phyloP scores from a whole-genome alignment of 2,888 invertebrate genomes.

The Cynaeus angustus region DNA sequence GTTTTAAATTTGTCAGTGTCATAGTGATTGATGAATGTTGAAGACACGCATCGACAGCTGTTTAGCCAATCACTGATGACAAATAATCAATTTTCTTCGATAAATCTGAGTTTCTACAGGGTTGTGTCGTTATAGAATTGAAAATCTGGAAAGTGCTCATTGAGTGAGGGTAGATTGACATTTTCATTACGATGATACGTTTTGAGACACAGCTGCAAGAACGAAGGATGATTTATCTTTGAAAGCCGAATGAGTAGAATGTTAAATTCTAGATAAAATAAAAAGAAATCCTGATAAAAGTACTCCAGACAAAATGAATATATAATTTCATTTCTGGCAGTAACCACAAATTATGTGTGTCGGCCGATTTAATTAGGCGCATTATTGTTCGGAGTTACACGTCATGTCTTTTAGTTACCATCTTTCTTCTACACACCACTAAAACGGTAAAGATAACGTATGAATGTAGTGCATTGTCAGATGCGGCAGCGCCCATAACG shows the following conservation, averaged over 20 bases:
- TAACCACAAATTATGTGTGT: no score
- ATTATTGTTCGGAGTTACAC: no score
- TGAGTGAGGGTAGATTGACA: slow-evolving; percentile 3
- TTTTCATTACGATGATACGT: background rate
- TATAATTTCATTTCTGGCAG: no score
- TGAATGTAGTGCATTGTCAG: no score
- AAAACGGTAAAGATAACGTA: no score
- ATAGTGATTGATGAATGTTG: slow-evolving; percentile 36
- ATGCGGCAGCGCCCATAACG: no score
- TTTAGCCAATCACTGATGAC: slow-evolving; percentile 31
- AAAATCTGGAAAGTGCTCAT: background rate
- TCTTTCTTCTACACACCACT: no score
- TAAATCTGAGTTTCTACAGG: slow-evolving; percentile 16
- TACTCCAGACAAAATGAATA: no score
- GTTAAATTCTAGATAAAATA: no score
- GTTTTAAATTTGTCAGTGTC: slow-evolving; percentile 44
- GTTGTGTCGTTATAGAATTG: slow-evolving; percentile 5
- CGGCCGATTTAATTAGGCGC: no score
- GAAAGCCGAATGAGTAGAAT: background rate
- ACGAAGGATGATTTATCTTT: slow-evolving; percentile 2
- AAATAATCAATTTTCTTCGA: slow-evolving; percentile 46
- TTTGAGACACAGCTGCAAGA: background rate
- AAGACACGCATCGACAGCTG: slow-evolving; percentile 33
- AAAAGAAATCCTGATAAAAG: no score
- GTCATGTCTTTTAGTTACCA: no score